Evolutionary conservation across 2,113 vertebrate genomes (phyloP).

Genomic region (Takifugu flavidus): DNA sequence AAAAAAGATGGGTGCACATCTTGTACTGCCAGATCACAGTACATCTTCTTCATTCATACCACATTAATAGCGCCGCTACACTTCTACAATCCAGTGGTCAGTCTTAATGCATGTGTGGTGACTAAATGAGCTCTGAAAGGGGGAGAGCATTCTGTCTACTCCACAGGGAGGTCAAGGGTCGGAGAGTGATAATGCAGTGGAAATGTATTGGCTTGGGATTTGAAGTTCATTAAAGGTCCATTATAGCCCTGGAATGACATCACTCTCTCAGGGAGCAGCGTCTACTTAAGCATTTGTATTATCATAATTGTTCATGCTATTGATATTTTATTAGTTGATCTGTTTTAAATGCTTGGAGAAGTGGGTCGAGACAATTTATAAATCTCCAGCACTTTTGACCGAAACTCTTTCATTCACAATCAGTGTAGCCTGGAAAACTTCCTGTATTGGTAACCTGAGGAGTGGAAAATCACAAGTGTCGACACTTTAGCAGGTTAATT

Average conservation of each 20-base stretch:
- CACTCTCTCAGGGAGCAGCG: slow-evolving; percentile 43
- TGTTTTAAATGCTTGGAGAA: not conserved
- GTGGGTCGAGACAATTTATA: not conserved
- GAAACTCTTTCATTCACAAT: not conserved
- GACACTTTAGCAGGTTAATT: slow-evolving; percentile 39
- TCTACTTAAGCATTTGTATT: slow-evolving; percentile 15
- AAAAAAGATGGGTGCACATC: too few species aligned
- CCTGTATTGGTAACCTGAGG: slow-evolving; percentile 36
- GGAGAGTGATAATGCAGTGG: slow-evolving; percentile 64
- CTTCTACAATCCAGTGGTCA: not conserved
- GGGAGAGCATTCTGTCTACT: slow-evolving; percentile 40
- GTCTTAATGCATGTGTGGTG: slow-evolving; percentile 51
- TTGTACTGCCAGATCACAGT: too few species aligned
- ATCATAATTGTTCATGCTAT: slow-evolving; percentile 14
- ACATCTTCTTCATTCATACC: not conserved
- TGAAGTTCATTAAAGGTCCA: slow-evolving; percentile 68
- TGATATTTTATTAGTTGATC: slow-evolving; percentile 13
- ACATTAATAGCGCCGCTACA: slow-evolving; percentile 5
- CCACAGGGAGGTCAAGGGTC: slow-evolving; percentile 62
- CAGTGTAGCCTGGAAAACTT: slow-evolving; percentile 34
- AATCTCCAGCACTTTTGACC: slow-evolving; percentile 2
- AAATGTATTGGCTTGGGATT: slow-evolving; percentile 61
- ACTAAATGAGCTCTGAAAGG: slow-evolving; percentile 42
- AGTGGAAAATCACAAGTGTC: slow-evolving; percentile 31
- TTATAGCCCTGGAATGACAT: slow-evolving; percentile 65